phyloP scores from a whole-genome alignment of 2,113 vertebrate species.

The Poeciliopsis prolifica region DNA sequence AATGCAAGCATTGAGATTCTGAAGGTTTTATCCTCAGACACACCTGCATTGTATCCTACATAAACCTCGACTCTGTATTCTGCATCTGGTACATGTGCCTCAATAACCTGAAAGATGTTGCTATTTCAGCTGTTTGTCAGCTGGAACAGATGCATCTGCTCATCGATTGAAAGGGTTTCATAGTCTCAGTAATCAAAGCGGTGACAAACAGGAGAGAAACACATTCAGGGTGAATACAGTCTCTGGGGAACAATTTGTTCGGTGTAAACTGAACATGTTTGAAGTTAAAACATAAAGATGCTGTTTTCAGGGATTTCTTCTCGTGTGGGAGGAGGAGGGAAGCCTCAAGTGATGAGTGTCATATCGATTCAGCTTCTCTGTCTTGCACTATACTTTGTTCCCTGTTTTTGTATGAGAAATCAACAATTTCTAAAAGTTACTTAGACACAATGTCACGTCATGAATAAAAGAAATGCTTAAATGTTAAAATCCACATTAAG shows the following conservation, averaged over 20 bases:
- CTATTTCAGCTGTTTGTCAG: constrained; percentile 62
- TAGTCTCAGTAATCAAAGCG: constrained; percentile 52
- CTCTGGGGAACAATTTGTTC: constrained; percentile 54
- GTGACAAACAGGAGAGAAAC: constrained; percentile 43
- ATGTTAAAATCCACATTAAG: constrained; percentile 40
- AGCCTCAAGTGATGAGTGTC: constrained; percentile 44
- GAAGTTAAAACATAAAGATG: constrained; percentile 45
- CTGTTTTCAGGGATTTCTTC: constrained; percentile 47
- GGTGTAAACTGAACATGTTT: constrained; percentile 40
- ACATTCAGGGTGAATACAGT: constrained; percentile 48
- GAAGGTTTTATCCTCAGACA: constrained; percentile 13
- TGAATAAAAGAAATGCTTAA: constrained; percentile 27
- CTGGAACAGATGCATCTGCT: constrained; percentile 37
- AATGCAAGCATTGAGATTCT: constrained; percentile 35
- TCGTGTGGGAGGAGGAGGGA: constrained; percentile 27
- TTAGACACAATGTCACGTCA: constrained; percentile 20
- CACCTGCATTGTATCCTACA: background rate
- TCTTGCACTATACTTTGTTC: constrained; percentile 42
- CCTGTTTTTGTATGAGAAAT: constrained; percentile 45
- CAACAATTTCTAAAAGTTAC: constrained; percentile 25
- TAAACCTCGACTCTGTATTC: constrained; percentile 4
- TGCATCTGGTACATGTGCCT: constrained; percentile 16
- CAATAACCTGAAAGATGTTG: constrained; percentile 38
- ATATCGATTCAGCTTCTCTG: constrained; percentile 59
- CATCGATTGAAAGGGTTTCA: constrained; percentile 21